Evolutionary conservation across 2,113 vertebrate genomes (phyloP), one percentile per base, ranked within the genome.

Genomic region (Toxostoma redivivum): DNA sequence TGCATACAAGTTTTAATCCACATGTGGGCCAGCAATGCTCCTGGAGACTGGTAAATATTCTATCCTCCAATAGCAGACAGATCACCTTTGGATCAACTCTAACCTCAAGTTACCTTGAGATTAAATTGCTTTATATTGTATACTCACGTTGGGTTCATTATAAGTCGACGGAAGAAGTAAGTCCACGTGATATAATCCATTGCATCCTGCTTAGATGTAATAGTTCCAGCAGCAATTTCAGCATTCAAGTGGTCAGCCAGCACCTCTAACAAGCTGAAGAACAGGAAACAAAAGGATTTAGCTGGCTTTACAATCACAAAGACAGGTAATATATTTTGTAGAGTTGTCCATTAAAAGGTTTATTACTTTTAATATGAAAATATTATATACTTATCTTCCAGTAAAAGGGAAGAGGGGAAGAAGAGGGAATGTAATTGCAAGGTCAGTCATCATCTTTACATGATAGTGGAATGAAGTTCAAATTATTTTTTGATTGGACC

Each of bases 151-250:
- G 99, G 99, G 96, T 99, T 99, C 99, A 99, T 99, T 95, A 99
- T 97, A 94, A 99, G 98, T 58, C 99, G 98, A 78, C 99, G 98
- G 97, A 99, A 99, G 97, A 99, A 99, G 88, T 99, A 99, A 4
- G 99, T 99, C 99, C 99, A 99, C 66, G 99, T 99, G 95, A 99
- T 99, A 97, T 99, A 99, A 97, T 99, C 99, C 99, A 99, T 99
- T 51, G 99, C 99, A 64, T 99, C 99, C 96, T 99, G 99, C 92
- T 99, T 99, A 94, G 99, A 99, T 56, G 98, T 97, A 97, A 99
- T 98, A 77, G 99, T 99, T 92, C 99, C 99, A 84, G 99, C 99
- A 83, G 99, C 98, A 64, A 99, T 99, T 97, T 99, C 99, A 58
- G 99, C 99, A 90, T 99, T 99, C 97, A 99, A 97, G 95, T 99